Evolutionary conservation across 2,888 invertebrate genomes (phyloP).

Genomic region (Tetanocera ferruginea): DNA sequence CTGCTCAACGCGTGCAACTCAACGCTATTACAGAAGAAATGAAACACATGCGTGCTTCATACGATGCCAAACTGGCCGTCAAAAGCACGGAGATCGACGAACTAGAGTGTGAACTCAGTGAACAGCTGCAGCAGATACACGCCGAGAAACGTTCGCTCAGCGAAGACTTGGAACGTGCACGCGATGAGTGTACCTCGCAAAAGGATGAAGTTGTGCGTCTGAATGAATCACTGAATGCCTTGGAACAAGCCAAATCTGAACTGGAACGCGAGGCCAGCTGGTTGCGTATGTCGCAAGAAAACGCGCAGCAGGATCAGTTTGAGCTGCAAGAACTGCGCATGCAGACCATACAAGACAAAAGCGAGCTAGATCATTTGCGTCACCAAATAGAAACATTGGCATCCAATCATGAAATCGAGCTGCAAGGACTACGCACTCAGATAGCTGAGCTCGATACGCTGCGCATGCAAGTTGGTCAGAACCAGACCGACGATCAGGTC

Average conservation of each 20-base stretch:
- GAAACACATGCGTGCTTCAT: conserved; percentile 67
- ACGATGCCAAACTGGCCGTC: conserved; percentile 68
- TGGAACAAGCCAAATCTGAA: conserved; percentile 61
- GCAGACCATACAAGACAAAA: conserved; percentile 70
- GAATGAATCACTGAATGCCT: conserved; percentile 59
- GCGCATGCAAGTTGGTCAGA: conserved; percentile 66
- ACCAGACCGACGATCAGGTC: conserved; percentile 70
- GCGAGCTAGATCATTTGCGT: conserved; percentile 67
- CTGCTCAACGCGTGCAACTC: conserved; percentile 62
- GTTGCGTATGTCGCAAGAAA: conserved; percentile 67
- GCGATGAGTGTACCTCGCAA: conserved; percentile 73
- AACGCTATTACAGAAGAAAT: conserved; percentile 72
- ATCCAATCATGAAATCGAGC: conserved; percentile 66
- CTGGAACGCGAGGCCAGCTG: conserved; percentile 63
- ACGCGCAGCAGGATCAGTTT: conserved; percentile 64
- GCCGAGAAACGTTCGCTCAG: conserved; percentile 68
- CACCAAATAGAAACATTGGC: conserved; percentile 66
- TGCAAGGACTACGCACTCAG: conserved; percentile 64
- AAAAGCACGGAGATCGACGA: conserved; percentile 71
- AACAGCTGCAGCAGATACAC: conserved; percentile 64
- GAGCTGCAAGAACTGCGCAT: conserved; percentile 67
- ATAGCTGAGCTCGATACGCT: conserved; percentile 66
- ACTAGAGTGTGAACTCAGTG: conserved; percentile 71
- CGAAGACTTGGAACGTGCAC: conserved; percentile 75
- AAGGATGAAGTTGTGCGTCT: conserved; percentile 71